Evolutionary conservation across 2,888 invertebrate genomes (phyloP), one percentile per base, ranked within the genome.

Genomic region (Acrocera orbiculus): DNA sequence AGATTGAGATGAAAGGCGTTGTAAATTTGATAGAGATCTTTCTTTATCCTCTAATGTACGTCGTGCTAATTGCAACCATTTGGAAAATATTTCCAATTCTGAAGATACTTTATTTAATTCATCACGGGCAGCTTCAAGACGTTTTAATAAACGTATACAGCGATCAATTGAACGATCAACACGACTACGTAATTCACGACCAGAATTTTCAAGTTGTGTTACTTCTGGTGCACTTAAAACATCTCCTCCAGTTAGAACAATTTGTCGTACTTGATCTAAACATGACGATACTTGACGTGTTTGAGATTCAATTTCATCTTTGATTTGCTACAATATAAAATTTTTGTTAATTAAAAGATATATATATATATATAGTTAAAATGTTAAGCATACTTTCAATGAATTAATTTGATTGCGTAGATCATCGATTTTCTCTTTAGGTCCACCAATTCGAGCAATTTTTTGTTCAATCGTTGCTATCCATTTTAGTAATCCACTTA

Each of bases 171-270:
- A 76, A 51, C 75, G 75, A 56, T 87, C 86, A 45, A 76, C 85
- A 24, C 87, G 73, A 20, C 75, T 75, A 47, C 83, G 82, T 43
- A 92, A 62, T 40, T 78, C 79, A 24, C 85, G 73, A 10, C 85
- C 85, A 45, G 82, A 81, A 47, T 83, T 81, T 61, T 90, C 89
- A 43, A 92, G 63, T 16, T 78, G 77, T 20, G 80, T 74, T 22
- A 90, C 77, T 67, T 92, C 90, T 46, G 90, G 90, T 42, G 83
- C 79, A 4, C 89, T 87, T 5, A 93, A 65, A n/a, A 87, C 80
- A 47, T 92, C 90, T 20, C 83, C 79, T 1, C 87, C 89, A 14
- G 87, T 86, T 3, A 86, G 69, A 4, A 89, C 82, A 29, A 92
- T 71, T 52, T 89, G 86, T 35, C 87, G 76, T 8, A 87, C 81